These are phyloP conservation scores for human DNA, from an alignment of 2,113 vertebrate species.

Conservation along the genomic window GRCh38 chr4:118460501-118461000, in stretches of 20 bases:
- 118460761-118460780: background rate
- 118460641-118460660: too few species aligned
- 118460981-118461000: background rate
- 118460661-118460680: too few species aligned
- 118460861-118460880: background rate
- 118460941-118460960: background rate
- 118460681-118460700: too few species aligned
- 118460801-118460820: background rate
- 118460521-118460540: too few species aligned
- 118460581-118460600: too few species aligned
- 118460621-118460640: too few species aligned
- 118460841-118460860: background rate
- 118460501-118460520: too few species aligned
- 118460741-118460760: background rate
- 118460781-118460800: background rate
- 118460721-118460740: too few species aligned
- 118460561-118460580: too few species aligned
- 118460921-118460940: background rate
- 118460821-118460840: background rate
- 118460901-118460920: background rate
- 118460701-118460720: too few species aligned
- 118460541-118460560: too few species aligned
- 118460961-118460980: background rate
- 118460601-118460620: too few species aligned
- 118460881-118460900: background rate